Conservation (phyloP, 35 echinoderm and acorn worm species). For the Diadema setosum region DNA sequence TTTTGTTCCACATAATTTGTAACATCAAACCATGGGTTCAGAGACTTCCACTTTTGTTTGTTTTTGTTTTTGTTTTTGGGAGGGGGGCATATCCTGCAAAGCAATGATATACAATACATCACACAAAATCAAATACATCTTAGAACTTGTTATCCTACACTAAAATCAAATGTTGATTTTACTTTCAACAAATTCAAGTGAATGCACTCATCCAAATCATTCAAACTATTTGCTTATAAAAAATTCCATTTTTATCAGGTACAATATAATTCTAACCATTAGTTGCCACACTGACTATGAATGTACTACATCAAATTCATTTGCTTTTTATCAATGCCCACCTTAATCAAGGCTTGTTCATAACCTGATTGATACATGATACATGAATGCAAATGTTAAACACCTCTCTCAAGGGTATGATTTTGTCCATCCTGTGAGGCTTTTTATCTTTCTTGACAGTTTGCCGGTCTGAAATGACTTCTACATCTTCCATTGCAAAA, state of each 20-base stretch:
- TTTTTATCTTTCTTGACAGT: not conserved
- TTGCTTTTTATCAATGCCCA: not conserved
- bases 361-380: not conserved
- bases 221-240: not conserved
- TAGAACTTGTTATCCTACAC: too few species aligned
- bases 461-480: not conserved
- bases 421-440: not conserved
- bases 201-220: not conserved
- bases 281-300: not conserved
- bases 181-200: not conserved
- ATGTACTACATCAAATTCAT: not conserved
- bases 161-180: too few species aligned
- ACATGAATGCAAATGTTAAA: not conserved
- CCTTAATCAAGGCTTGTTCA: not conserved
- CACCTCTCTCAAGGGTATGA: not conserved
- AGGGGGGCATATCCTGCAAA: too few species aligned
- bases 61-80: too few species aligned
- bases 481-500: not conserved
- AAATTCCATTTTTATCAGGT: not conserved
- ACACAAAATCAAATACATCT: too few species aligned
- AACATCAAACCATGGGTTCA: too few species aligned
- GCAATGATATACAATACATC: not conserved
- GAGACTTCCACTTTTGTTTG: too few species aligned
- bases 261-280: not conserved
- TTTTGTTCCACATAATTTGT: not conserved